These are phyloP conservation scores for Atopsyche davidsoni DNA, from an alignment of 1,140 invertebrate species.

Conservation along the genomic window DNA sequence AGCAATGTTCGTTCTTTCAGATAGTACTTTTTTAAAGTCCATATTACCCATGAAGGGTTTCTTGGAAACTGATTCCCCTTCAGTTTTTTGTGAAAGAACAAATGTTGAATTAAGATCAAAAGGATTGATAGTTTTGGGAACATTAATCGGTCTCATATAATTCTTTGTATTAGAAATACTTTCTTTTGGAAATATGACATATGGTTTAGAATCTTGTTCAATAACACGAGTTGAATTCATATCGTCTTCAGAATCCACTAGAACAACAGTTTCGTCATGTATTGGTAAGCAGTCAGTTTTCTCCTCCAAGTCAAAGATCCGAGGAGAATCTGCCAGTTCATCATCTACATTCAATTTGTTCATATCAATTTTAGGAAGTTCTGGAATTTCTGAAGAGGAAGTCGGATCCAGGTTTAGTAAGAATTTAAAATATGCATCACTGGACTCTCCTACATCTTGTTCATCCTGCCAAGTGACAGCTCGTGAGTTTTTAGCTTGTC, in stretches of 20 bases:
- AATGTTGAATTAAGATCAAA: slow-evolving; percentile 45
- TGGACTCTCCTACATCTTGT: slow-evolving; percentile 27
- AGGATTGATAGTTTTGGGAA: slow-evolving; percentile 33
- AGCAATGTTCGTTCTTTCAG: slow-evolving; percentile 22
- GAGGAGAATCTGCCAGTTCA: slow-evolving; percentile 21
- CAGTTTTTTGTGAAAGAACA: slow-evolving; percentile 33
- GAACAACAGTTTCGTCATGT: slow-evolving; percentile 15
- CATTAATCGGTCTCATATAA: background rate
- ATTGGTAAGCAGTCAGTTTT: slow-evolving; percentile 37
- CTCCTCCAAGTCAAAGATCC: slow-evolving; percentile 34
- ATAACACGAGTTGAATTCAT: slow-evolving; percentile 18
- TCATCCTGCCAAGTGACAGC: slow-evolving; percentile 37
- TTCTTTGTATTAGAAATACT: background rate
- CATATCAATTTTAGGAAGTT: slow-evolving; percentile 29
- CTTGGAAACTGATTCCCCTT: slow-evolving; percentile 7
- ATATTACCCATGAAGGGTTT: slow-evolving; percentile 4
- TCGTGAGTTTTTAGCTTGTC: slow-evolving; percentile 41
- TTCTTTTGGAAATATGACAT: slow-evolving; percentile 3
- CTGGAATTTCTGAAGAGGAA: slow-evolving; percentile 30
- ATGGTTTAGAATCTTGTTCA: slow-evolving; percentile 5
- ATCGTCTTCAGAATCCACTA: slow-evolving; percentile 24
- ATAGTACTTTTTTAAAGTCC: slow-evolving; percentile 16
- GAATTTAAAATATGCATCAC: slow-evolving; percentile 38
- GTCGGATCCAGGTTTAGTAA: slow-evolving; percentile 37
- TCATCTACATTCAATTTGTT: slow-evolving; percentile 31